These are phyloP conservation scores for Tapirus terrestris DNA, from an alignment of 2,113 vertebrate genomes.

Conservation along the genomic window DNA sequence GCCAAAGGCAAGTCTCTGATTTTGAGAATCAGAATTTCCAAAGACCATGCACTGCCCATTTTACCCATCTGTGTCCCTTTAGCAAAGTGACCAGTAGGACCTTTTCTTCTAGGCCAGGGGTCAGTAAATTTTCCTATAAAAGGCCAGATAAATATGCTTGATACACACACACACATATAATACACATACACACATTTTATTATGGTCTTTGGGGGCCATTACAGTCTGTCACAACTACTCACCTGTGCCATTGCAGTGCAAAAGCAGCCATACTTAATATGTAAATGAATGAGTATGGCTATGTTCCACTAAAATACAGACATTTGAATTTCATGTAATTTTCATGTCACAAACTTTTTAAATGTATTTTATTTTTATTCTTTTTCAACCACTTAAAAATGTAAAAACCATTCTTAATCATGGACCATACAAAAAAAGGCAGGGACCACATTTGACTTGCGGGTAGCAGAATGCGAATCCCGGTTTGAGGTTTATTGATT, in stretches of 20 bases:
- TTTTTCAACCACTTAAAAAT: not conserved
- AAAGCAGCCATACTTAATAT: not conserved
- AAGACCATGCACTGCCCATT: not conserved
- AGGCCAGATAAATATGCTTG: not conserved
- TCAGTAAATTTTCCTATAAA: not conserved
- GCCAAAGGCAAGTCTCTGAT: not conserved
- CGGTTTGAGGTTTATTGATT: not conserved
- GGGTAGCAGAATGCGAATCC: not conserved
- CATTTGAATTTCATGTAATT: not conserved
- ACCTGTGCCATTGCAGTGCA: not conserved
- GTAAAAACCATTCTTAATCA: not conserved
- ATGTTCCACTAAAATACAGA: not conserved
- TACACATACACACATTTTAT: not conserved
- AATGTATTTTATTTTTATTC: not conserved
- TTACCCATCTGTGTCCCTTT: not conserved
- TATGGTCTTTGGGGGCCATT: not conserved
- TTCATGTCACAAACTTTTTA: not conserved
- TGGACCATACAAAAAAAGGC: not conserved
- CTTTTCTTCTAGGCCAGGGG: not conserved
- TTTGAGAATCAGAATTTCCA: conserved; percentile 11
- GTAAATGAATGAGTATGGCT: not conserved
- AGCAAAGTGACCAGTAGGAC: not conserved
- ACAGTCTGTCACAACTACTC: not conserved
- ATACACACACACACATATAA: not conserved
- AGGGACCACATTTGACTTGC: not conserved